Evolutionary conservation across 2,113 vertebrate genomes (phyloP), one percentile per base, ranked within the genome.

Genomic region (Danionella cerebrum): DNA sequence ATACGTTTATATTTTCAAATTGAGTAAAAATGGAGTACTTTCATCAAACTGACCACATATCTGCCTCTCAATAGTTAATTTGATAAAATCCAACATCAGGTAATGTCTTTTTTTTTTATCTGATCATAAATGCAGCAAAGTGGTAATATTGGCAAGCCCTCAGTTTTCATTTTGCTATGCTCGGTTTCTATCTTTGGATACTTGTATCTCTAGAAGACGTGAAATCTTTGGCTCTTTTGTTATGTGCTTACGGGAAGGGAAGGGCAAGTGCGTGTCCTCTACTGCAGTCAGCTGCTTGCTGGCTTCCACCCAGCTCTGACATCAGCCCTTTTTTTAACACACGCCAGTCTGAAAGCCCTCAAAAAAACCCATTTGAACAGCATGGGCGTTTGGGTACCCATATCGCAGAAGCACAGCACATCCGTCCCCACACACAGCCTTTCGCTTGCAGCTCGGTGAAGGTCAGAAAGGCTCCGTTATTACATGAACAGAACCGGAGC

Each of bases 241-340:
- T 31, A 6, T 41, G 10, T 6, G 13, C 10, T 48, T 6, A 35
- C 18, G 42, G 29, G 50, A 70, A 80, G 38, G 21, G 12, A 16
- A 51, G 25, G 48, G 21, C 22, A 57, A 38, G 35, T 24, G 19
- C 2, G 5, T 58, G 44, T 14, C 39, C 44, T 42, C 53, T 59
- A 60, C 67, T 42, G 52, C 38, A 41, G 29, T 50, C 19, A 47
- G 42, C 59, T 62, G 62, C 25, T 45, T 19, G 39, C 27, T 41
- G 72, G 67, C 60, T 3, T 11, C 2, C 16, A 5, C 41, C 22
- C 62, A 67, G 18, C 9, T 13, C 24, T 59, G 58, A 59, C 53
- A 31, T 69, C 60, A 69, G 51, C 36, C 27, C 78, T 71, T 21
- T 76, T 81, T 76, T 67, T 64, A 53, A 57, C 66, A 58, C 71